Conservation (phyloP, 2,113 vertebrate genomes). For the Pterophyllum scalare region DNA sequence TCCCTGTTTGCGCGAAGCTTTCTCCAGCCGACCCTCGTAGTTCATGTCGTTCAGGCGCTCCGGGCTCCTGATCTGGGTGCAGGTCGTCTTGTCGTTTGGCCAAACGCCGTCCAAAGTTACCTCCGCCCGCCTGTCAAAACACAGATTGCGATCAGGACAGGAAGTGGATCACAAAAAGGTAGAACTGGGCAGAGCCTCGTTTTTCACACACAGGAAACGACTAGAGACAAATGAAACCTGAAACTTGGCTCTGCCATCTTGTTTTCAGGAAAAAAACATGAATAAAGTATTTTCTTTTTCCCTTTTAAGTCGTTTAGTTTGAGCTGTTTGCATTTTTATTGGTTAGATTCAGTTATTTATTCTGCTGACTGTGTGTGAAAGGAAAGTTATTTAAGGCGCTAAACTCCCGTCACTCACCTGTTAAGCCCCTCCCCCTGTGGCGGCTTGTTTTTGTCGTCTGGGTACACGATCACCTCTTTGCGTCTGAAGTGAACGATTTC, state of each 20-base stretch:
- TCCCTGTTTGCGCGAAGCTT: conserved; percentile 89
- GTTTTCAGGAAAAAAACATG: not conserved
- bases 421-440: conserved; percentile 90
- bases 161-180: fast-evolving
- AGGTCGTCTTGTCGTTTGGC: conserved; percentile 94
- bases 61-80: conserved; percentile 90
- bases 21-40: conserved; percentile 91
- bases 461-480: conserved; percentile 96
- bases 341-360: too few species aligned
- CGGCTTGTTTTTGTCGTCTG: conserved; percentile 91
- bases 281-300: too few species aligned
- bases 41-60: conserved; percentile 91
- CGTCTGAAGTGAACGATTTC: conserved; percentile 94
- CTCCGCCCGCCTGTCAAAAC: conserved; percentile 82
- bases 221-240: not conserved
- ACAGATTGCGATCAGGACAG: not conserved
- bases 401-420: conserved; percentile 74
- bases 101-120: conserved; percentile 96
- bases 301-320: not conserved
- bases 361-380: too few species aligned
- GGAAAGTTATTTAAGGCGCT: not conserved
- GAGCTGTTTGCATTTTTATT: not conserved
- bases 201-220: not conserved
- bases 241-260: not conserved
- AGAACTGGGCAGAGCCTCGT: too few species aligned